phyloP scores from a whole-genome alignment of 1,140 invertebrate species.

The Epicauta chinensis region DNA sequence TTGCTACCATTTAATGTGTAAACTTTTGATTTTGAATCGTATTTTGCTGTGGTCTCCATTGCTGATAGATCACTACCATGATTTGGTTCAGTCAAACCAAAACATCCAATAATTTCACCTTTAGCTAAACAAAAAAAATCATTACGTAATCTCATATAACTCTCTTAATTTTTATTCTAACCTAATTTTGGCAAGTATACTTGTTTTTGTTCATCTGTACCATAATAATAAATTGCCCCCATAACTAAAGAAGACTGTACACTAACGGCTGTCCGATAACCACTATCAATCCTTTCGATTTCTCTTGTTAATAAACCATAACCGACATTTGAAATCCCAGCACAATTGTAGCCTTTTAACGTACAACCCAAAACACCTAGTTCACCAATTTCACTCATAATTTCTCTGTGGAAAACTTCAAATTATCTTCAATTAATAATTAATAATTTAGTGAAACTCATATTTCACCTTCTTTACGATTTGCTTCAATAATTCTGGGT shows the following conservation, averaged over 20 bases:
- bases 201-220: slow-evolving; percentile 83
- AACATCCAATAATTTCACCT: slow-evolving; percentile 89
- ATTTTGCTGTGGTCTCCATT: slow-evolving; percentile 83
- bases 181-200: slow-evolving; percentile 82
- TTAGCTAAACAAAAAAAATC: slow-evolving; percentile 35
- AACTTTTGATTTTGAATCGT: slow-evolving; percentile 62
- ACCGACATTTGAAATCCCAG: slow-evolving; percentile 89
- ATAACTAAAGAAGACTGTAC: slow-evolving; percentile 98
- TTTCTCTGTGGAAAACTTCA: slow-evolving; percentile 79
- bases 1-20: slow-evolving; percentile 86
- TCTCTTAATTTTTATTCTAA: background rate
- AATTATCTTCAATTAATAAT: background rate
- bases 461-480: slow-evolving; percentile 75
- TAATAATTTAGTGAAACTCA: background rate
- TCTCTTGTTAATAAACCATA: slow-evolving; percentile 94
- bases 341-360: slow-evolving; percentile 87
- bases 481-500: slow-evolving; percentile 80
- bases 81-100: slow-evolving; percentile 97
- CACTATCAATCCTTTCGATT: slow-evolving; percentile 82
- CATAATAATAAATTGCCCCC: slow-evolving; percentile 86
- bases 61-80: slow-evolving; percentile 89
- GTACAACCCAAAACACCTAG: slow-evolving; percentile 86
- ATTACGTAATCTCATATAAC: no score
- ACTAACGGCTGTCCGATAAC: slow-evolving; percentile 89
- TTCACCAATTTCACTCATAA: slow-evolving; percentile 85